Evolutionary conservation across 2,888 invertebrate species (phyloP).

Genomic region (Sarcophaga carnaria): DNA sequence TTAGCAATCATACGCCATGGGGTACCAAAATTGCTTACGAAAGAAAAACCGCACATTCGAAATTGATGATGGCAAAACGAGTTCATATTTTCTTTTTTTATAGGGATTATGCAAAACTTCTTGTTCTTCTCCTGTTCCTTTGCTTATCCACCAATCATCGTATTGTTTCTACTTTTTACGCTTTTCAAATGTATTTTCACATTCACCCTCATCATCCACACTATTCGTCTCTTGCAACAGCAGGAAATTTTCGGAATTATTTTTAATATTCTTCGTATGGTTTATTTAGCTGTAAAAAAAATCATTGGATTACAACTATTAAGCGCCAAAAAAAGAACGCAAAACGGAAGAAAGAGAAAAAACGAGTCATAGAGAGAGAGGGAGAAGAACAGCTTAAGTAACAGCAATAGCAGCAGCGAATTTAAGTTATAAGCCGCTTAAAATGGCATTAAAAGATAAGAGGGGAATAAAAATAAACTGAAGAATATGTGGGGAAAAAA

Average conservation of each 20-base stretch:
- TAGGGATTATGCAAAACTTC: slow-evolving; percentile 28
- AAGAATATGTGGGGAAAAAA: neutral
- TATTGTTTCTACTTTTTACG: neutral
- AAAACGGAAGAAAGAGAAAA: neutral
- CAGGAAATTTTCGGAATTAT: slow-evolving; percentile 1
- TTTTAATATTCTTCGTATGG: slow-evolving; percentile 43
- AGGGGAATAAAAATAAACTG: slow-evolving; percentile 15
- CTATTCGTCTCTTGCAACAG: neutral
- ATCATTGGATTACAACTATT: slow-evolving; percentile 59
- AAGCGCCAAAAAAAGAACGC: slow-evolving; percentile 42
- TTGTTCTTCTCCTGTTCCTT: neutral
- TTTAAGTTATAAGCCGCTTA: slow-evolving; percentile 60
- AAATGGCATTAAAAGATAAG: slow-evolving; percentile 31
- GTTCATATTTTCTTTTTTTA: neutral
- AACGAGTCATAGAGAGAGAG: neutral
- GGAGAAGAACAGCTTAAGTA: slow-evolving; percentile 6
- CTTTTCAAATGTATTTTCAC: neutral
- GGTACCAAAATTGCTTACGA: neutral
- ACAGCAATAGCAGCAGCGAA: slow-evolving; percentile 34
- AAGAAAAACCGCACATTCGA: slow-evolving; percentile 11
- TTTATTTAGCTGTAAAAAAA: slow-evolving; percentile 55
- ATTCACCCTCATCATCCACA: neutral
- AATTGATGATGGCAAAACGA: slow-evolving; percentile 1
- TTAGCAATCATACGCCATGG: slow-evolving; percentile 40
- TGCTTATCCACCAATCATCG: neutral